Percentiles rank a stretch among this genome's conserved stretches.
phyloP scores from a whole-genome alignment of 2,797 vertebrate species.

The Eulemur albifrons region DNA sequence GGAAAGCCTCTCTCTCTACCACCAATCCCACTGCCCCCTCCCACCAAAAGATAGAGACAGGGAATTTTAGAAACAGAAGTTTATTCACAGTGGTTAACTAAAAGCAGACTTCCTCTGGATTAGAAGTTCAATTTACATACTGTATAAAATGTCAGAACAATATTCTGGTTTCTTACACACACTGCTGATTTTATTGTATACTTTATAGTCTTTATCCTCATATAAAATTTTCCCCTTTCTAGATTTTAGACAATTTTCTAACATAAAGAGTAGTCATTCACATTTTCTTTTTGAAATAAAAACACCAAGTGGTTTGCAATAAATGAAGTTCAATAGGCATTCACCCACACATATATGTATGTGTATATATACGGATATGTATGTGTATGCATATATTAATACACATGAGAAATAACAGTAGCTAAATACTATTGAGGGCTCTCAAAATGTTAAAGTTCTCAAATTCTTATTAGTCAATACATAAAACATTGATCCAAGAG shows the following conservation, averaged over 20 bases:
- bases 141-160: constrained; percentile 38
- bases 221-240: constrained; percentile 51
- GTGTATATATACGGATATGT: too few species aligned
- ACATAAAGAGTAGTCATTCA: not conserved
- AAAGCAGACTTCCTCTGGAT: constrained; percentile 53
- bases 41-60: not conserved
- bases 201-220: constrained; percentile 11
- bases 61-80: constrained; percentile 47
- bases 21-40: not conserved
- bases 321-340: not conserved
- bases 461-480: not conserved
- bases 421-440: not conserved
- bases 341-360: not conserved
- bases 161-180: constrained; percentile 41
- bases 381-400: not conserved
- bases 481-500: not conserved
- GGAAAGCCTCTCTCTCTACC: not conserved
- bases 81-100: constrained; percentile 46
- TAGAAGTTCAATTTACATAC: constrained; percentile 19
- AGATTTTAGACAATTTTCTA: constrained; percentile 57
- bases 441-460: not conserved
- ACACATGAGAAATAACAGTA: not conserved
- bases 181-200: constrained; percentile 46
- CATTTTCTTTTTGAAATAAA: constrained; percentile 62
- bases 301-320: constrained; percentile 58